phyloP scores from a whole-genome alignment of 1,140 invertebrate species.

The Pseudomyrmex gracilis region DNA sequence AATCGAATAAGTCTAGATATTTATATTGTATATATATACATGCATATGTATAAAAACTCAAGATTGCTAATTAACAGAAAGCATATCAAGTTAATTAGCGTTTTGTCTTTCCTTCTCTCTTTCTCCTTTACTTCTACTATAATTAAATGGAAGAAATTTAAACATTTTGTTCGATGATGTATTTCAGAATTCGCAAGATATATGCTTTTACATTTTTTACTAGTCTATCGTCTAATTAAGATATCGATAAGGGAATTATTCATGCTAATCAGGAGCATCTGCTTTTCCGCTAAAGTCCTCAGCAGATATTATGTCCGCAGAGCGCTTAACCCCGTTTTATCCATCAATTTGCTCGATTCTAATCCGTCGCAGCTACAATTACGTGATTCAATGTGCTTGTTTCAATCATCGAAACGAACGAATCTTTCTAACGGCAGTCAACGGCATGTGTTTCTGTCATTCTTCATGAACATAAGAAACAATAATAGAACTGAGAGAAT shows the following conservation, averaged over 20 bases:
- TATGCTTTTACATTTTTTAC: neutral
- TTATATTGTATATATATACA: too few relatives aligned
- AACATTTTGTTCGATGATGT: too few relatives aligned
- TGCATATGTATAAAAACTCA: too few relatives aligned
- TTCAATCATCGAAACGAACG: neutral
- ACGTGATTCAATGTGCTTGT: conserved; percentile 11
- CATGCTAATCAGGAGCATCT: conserved; percentile 61
- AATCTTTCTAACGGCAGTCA: conserved; percentile 12
- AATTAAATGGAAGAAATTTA: too few relatives aligned
- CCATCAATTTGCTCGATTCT: conserved; percentile 27
- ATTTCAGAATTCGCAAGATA: neutral
- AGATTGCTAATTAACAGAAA: too few relatives aligned
- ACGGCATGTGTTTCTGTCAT: neutral
- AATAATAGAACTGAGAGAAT: neutral
- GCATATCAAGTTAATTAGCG: too few relatives aligned
- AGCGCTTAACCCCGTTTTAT: neutral
- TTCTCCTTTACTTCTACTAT: too few relatives aligned
- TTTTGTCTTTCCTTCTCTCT: too few relatives aligned
- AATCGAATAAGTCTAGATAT: too few relatives aligned
- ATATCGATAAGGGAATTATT: conserved; percentile 21
- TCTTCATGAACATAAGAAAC: neutral
- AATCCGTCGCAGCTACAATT: conserved; percentile 9
- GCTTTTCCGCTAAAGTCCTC: conserved; percentile 36
- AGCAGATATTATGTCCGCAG: conserved; percentile 28
- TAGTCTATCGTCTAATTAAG: neutral